Evolutionary conservation across 2,113 vertebrate species (phyloP), one percentile per base, ranked within the genome.

Genomic region (Prunella fulvescens): DNA sequence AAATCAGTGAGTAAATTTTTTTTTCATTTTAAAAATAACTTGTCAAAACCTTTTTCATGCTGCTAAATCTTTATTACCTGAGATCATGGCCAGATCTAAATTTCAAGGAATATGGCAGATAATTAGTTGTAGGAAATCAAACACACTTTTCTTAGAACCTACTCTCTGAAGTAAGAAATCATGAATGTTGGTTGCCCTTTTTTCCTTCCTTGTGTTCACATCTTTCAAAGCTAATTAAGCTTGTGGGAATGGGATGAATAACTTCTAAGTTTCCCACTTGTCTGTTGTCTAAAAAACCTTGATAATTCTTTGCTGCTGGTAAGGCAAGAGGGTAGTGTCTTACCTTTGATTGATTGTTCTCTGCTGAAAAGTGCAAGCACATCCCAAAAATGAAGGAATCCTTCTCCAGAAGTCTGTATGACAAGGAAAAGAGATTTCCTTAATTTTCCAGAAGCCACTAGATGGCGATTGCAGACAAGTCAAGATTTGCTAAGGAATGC

Each of bases 391-490:
- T 24, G 16, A 80, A 35, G 50, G 64, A 70, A 56, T 44, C 31
- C 5, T 86, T 81, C 51, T 24, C 29, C 24, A 66, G 37, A 60
- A 78, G 4, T 64, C 22, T 39, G 4, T 16, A 4, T 51, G 14
- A 40, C 26, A 61, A 65, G 44, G 42, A 54, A 88, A 85, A 70
- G 10, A 22, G 8, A 23, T 81, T 15, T 61, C 9, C 66, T 39
- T 65, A 65, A 17, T 93, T 78, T 86, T 40, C 45, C 64, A 47
- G 31, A 57, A 67, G n/a, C 96, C 96, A 81, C 93, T 96, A 97
- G 96, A 70, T 97, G 96, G 96, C 96, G 94, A 96, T 70, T 96
- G 60, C 90, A 84, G 85, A 95, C 90, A 96, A 94, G 82, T 78
- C 62, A 95, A 82, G 81, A 44, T 79, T 57, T 91, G 44, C 61